Conservation (phyloP, 2,113 vertebrate genomes). For the Calidris pugnax region DNA sequence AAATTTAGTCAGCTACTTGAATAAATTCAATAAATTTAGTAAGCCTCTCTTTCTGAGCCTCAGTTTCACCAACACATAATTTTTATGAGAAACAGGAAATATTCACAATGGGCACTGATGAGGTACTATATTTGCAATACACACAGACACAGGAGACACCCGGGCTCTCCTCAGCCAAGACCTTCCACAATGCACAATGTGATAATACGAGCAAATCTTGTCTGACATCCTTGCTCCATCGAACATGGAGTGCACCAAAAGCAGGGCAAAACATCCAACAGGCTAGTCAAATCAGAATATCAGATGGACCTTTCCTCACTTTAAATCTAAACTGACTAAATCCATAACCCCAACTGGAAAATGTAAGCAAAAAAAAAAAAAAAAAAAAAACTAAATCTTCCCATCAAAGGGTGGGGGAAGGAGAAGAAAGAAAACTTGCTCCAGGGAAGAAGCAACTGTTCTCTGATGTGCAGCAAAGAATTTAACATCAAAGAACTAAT, state of each 20-base stretch:
- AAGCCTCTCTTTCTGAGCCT: neutral
- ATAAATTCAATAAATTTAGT: neutral
- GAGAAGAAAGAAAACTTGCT: slow-evolving; percentile 71
- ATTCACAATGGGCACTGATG: neutral
- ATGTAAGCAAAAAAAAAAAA: neutral
- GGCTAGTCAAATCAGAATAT: neutral
- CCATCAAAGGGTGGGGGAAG: slow-evolving; percentile 58
- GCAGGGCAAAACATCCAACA: neutral
- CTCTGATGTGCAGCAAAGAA: slow-evolving; percentile 80
- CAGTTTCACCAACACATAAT: neutral
- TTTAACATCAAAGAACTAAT: slow-evolving; percentile 82
- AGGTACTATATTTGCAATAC: neutral
- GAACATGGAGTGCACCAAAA: neutral
- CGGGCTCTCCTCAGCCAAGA: neutral
- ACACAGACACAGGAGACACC: neutral
- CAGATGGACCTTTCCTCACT: neutral
- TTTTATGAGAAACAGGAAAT: neutral
- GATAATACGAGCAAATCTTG: neutral
- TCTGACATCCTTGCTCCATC: neutral
- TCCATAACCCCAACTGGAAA: neutral
- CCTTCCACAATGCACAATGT: neutral
- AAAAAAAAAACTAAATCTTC: neutral
- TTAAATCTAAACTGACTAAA: neutral
- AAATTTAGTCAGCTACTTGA: neutral
- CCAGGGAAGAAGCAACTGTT: slow-evolving; percentile 80